phyloP scores from a whole-genome alignment of 2,113 vertebrate species.

The Brachypodius melanocephalos region DNA sequence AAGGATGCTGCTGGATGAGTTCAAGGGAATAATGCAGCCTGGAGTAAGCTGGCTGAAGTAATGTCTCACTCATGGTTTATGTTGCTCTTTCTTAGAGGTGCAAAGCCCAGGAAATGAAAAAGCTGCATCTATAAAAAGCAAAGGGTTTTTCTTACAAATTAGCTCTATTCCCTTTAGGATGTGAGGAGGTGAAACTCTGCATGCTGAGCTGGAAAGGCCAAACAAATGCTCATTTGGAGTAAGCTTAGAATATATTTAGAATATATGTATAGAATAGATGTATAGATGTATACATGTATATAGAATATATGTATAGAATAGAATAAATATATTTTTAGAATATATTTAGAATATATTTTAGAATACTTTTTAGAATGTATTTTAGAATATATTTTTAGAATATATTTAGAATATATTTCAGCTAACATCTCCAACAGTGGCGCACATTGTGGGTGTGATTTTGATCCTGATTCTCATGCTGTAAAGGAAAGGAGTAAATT shows the following conservation, averaged over 20 bases:
- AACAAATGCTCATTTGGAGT: not conserved
- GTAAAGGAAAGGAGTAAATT: not conserved
- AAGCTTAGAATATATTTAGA: not conserved
- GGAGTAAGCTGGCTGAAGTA: not conserved
- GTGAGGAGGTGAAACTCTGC: not conserved
- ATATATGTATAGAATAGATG: too few relatives aligned
- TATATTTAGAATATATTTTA: not conserved
- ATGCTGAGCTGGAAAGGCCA: not conserved
- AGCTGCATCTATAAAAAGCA: not conserved
- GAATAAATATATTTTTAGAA: too few relatives aligned
- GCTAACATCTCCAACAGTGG: not conserved
- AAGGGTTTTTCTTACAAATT: not conserved
- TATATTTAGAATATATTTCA: not conserved
- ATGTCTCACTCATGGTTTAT: not conserved
- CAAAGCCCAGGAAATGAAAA: constrained; percentile 43
- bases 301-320: not conserved
- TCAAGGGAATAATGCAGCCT: not conserved
- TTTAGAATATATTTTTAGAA: too few relatives aligned
- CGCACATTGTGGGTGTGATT: not conserved
- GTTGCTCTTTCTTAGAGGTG: not conserved
- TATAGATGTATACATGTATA: too few relatives aligned
- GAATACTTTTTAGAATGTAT: too few relatives aligned
- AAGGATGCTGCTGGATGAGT: not conserved
- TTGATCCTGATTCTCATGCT: not conserved
- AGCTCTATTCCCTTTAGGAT: not conserved